A percentile compares a stretch with the other conserved stretches of the same genome.
Conservation (phyloP, 2,797 vertebrate genomes). For the Danio albolineatus region DNA sequence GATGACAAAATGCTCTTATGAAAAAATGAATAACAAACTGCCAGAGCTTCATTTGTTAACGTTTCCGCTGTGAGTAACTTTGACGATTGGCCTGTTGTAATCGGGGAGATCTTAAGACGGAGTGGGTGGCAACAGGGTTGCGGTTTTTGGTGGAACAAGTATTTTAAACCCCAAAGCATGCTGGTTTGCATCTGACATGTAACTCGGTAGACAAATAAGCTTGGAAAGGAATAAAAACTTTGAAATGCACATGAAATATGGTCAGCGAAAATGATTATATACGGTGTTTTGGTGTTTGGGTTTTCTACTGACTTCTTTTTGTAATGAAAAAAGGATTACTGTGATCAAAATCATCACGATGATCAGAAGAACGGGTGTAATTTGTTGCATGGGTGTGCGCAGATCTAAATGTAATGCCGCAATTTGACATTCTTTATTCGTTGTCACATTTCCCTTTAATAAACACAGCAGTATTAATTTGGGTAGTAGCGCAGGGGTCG, state of each 20-base stretch:
- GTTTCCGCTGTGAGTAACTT: neutral
- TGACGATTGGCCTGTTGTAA: neutral
- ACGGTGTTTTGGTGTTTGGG: neutral
- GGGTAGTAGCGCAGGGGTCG: no score
- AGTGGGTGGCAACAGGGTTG: conserved; percentile 30
- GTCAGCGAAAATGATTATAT: neutral
- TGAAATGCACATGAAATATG: neutral
- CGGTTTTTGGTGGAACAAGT: conserved; percentile 40
- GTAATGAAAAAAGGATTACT: conserved; percentile 27
- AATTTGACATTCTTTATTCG: no score
- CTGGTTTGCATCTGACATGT: conserved; percentile 7
- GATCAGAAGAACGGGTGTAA: no score
- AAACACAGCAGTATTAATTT: no score
- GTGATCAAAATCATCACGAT: neutral
- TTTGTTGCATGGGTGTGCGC: no score
- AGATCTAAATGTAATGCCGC: no score
- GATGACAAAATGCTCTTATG: conserved; percentile 8
- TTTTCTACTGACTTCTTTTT: neutral
- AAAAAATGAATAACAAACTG: conserved; percentile 22
- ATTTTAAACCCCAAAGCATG: conserved; percentile 21
- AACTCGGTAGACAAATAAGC: conserved; percentile 18
- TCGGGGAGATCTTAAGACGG: conserved; percentile 5
- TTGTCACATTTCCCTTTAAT: no score
- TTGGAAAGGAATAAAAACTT: neutral
- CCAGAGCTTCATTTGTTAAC: conserved; percentile 39